Conservation (phyloP, 2,797 vertebrate species). For the Dendrocincla tyrannina region DNA sequence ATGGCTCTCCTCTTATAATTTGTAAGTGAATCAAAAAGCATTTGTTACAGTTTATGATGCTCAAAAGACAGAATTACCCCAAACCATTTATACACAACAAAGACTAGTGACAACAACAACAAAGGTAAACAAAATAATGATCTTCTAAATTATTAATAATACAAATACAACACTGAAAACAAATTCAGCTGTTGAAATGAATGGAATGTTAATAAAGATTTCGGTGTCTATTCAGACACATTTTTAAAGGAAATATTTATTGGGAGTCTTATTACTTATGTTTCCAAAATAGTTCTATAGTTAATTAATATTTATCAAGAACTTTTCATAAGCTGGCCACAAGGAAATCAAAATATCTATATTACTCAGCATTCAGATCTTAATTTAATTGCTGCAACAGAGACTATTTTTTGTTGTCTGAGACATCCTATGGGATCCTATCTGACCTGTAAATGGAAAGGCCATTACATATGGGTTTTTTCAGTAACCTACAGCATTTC, state of each 20-base stretch:
- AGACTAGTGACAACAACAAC: slow-evolving; percentile 52
- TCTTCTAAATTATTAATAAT: slow-evolving; percentile 54
- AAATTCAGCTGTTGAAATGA: slow-evolving; percentile 11
- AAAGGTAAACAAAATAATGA: slow-evolving; percentile 37
- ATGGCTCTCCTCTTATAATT: slow-evolving; percentile 78
- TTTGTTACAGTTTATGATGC: slow-evolving; percentile 79
- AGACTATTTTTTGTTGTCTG: neutral
- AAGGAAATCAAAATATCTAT: neutral
- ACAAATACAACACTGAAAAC: neutral
- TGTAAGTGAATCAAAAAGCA: slow-evolving; percentile 81
- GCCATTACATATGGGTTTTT: neutral
- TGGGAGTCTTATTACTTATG: neutral
- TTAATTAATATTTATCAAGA: neutral
- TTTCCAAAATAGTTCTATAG: neutral
- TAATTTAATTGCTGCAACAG: neutral
- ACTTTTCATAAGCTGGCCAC: neutral
- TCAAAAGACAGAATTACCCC: slow-evolving; percentile 73
- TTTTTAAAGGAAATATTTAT: neutral
- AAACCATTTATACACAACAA: slow-evolving; percentile 68
- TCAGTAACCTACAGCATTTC: neutral
- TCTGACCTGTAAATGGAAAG: neutral
- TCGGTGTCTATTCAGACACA: neutral
- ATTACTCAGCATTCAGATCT: neutral
- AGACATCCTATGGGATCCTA: neutral
- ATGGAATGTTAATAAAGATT: neutral